Percentiles rank a stretch among this genome's conserved stretches.
Evolutionary conservation across 2,888 invertebrate species (phyloP).

Genomic region (Synanthedon tipuliformis): DNA sequence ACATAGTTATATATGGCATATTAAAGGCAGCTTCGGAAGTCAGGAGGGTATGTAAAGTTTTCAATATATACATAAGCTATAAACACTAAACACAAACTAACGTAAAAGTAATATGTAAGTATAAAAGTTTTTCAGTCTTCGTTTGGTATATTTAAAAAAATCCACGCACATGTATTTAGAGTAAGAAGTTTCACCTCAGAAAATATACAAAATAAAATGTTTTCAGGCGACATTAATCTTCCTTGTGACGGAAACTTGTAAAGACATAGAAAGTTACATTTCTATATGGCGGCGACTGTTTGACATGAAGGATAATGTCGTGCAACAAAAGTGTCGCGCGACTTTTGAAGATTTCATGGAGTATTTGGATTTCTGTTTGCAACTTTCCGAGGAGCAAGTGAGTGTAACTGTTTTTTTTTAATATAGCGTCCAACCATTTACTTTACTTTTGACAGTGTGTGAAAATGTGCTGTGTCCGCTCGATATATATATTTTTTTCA

Average conservation of each 20-base stretch:
- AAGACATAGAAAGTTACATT: constrained; percentile 14
- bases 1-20: constrained; percentile 18
- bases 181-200: too few species aligned
- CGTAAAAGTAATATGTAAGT: too few species aligned
- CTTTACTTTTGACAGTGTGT: too few species aligned
- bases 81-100: too few species aligned
- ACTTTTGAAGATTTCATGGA: constrained; percentile 16
- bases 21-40: constrained; percentile 14
- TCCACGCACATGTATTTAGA: too few species aligned
- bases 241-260: constrained; percentile 19
- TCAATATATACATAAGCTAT: too few species aligned
- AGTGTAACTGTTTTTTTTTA: too few species aligned
- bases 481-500: neutral
- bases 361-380: constrained; percentile 8
- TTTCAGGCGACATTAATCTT: constrained; percentile 21
- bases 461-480: too few species aligned
- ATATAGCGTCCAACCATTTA: too few species aligned
- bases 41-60: constrained; percentile 17
- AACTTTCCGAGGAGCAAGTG: too few species aligned
- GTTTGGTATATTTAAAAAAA: too few species aligned
- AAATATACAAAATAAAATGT: neutral
- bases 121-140: too few species aligned
- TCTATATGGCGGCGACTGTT: constrained; percentile 26
- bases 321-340: constrained; percentile 8
- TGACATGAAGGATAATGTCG: constrained; percentile 11